Percentiles rank a stretch among this genome's conserved stretches.
These are phyloP conservation scores for Zhengitettix transpicula DNA, from an alignment of 2,888 invertebrate species.

Conservation along the genomic window DNA sequence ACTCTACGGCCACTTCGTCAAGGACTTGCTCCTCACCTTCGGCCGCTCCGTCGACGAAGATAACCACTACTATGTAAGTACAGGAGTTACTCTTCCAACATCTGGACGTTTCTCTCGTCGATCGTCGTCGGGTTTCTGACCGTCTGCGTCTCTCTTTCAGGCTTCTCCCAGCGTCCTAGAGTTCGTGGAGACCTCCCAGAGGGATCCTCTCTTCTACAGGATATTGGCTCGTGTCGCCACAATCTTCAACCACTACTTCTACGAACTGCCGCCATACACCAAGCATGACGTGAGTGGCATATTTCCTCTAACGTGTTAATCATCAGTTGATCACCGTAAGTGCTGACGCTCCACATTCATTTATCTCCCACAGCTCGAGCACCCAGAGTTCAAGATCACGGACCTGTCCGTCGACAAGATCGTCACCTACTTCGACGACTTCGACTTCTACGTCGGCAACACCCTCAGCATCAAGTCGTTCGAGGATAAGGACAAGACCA, in stretches of 20 bases:
- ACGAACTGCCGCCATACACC: slow-evolving; percentile 40
- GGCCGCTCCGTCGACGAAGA: slow-evolving; percentile 25
- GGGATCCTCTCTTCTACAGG: slow-evolving; percentile 57
- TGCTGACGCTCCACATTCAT: not conserved
- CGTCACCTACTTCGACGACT: slow-evolving; percentile 51
- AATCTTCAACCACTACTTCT: slow-evolving; percentile 38
- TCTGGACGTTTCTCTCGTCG: not conserved
- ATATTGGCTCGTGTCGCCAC: slow-evolving; percentile 38
- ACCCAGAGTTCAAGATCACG: slow-evolving; percentile 47
- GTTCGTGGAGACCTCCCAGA: slow-evolving; percentile 43
- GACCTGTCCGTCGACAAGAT: slow-evolving; percentile 44
- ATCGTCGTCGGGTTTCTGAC: no score
- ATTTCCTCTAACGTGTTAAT: not conserved
- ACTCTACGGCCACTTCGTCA: slow-evolving; percentile 38
- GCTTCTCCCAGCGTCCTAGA: slow-evolving; percentile 40
- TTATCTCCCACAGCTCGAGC: slow-evolving; percentile 26
- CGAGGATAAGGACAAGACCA: slow-evolving; percentile 18
- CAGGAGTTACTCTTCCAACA: not conserved
- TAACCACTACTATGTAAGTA: slow-evolving; percentile 20
- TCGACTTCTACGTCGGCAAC: slow-evolving; percentile 45
- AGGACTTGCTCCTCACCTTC: slow-evolving; percentile 33
- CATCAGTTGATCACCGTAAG: not conserved
- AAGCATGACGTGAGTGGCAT: slow-evolving; percentile 28
- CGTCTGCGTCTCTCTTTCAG: slow-evolving; percentile 22
- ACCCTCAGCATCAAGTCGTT: slow-evolving; percentile 33